A percentile compares a stretch with the other conserved stretches of the same genome.
Evolutionary conservation across 1,140 invertebrate genomes (phyloP).

Genomic region (Venturia canescens): DNA sequence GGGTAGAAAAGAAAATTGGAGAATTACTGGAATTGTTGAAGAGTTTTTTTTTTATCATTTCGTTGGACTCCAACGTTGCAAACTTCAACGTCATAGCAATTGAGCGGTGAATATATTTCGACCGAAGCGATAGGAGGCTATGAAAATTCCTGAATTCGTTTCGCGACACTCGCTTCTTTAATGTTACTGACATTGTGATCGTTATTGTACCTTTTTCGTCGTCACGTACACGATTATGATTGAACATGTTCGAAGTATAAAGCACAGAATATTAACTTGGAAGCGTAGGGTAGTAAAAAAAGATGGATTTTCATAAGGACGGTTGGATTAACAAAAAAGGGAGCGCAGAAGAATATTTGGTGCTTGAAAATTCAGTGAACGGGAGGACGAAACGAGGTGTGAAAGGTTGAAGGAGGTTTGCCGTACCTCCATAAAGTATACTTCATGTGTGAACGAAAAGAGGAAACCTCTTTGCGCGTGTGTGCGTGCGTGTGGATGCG

Average conservation of each 20-base stretch:
- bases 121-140: no score
- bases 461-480: background rate
- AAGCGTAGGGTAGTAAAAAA: background rate
- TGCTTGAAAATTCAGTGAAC: conserved; percentile 17
- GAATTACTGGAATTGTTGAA: no score
- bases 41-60: no score
- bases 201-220: no score
- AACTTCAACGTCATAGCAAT: no score
- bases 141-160: no score
- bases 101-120: no score
- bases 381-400: conserved; percentile 5
- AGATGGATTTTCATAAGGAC: conserved; percentile 8
- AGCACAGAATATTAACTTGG: background rate
- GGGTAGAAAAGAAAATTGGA: no score
- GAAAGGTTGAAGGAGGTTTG: conserved; percentile 15
- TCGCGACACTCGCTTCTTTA: no score
- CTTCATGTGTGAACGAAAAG: background rate
- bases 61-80: no score
- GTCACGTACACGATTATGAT: background rate
- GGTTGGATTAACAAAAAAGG: background rate
- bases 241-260: background rate
- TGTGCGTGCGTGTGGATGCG: background rate
- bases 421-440: background rate
- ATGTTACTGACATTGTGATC: no score
- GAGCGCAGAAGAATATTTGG: conserved; percentile 1